phyloP scores from a whole-genome alignment of 2,113 vertebrate genomes.

The Crotalus tigris region DNA sequence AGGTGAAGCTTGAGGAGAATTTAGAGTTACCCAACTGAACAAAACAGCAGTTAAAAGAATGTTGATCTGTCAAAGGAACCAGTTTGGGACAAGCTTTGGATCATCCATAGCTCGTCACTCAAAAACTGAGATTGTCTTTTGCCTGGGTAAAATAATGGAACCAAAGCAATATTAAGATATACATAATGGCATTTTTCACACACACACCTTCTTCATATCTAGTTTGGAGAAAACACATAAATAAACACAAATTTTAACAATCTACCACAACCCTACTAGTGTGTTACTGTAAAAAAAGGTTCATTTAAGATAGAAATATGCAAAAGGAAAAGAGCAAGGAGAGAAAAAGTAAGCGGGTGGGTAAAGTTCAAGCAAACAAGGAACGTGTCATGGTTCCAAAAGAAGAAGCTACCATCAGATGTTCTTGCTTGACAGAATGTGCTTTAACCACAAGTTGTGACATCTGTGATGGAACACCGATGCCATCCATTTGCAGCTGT shows the following conservation, averaged over 20 bases:
- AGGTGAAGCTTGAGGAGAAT: slow-evolving; percentile 28
- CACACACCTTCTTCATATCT: neutral
- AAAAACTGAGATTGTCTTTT: neutral
- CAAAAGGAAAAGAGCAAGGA: neutral
- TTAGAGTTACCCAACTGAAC: neutral
- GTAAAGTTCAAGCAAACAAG: neutral
- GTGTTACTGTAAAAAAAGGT: neutral
- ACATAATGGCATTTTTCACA: neutral
- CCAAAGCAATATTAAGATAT: neutral
- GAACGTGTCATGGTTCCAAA: neutral
- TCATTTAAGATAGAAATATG: neutral
- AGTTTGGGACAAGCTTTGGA: neutral
- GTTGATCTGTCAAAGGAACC: neutral
- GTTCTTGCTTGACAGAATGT: neutral
- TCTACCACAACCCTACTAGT: neutral
- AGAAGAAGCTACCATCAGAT: no score
- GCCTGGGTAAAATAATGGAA: neutral
- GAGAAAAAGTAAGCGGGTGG: neutral
- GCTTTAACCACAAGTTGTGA: neutral
- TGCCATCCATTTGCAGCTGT: neutral
- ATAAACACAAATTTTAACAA: neutral
- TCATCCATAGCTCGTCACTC: neutral
- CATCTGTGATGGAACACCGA: neutral
- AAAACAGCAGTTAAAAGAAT: neutral
- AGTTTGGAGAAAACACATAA: neutral